Evolutionary conservation across 2,797 vertebrate species (phyloP).

Genomic region (Iguana delicatissima): DNA sequence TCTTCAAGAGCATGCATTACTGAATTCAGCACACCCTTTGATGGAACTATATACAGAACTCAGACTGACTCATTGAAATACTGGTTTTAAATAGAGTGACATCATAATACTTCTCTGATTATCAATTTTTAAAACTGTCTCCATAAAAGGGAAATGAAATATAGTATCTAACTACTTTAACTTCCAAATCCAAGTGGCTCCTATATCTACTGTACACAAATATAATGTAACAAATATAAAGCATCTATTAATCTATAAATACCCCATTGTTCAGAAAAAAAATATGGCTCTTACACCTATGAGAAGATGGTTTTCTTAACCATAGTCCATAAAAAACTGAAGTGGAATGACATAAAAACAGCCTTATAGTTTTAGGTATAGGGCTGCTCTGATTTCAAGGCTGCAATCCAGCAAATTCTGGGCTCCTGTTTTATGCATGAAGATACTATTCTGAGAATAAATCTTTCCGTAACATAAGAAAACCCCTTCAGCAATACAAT

Average conservation of each 20-base stretch:
- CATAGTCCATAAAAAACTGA: neutral
- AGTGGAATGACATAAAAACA: constrained; percentile 21
- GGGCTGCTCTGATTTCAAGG: constrained; percentile 29
- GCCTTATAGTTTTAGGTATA: constrained; percentile 3
- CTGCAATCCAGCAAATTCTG: constrained; percentile 23
- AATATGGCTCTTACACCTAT: neutral
- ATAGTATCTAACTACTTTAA: neutral
- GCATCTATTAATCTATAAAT: neutral
- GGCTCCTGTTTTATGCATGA: constrained; percentile 41
- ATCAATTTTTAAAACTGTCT: neutral
- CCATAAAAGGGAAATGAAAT: neutral
- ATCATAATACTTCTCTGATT: neutral
- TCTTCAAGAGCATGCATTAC: neutral
- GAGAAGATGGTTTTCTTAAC: neutral
- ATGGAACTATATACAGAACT: neutral
- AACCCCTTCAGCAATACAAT: constrained; percentile 35
- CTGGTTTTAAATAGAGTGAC: neutral
- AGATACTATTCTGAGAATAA: constrained; percentile 16
- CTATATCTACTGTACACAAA: constrained; percentile 8
- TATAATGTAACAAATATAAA: constrained; percentile 15
- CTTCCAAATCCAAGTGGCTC: neutral
- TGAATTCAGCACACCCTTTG: neutral
- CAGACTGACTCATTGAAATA: neutral
- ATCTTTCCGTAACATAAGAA: constrained; percentile 29
- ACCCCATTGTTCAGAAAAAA: neutral